Base-by-base conservation (phyloP, 2,888 invertebrate genomes). In the Leptinotarsa peninsularis region DNA sequence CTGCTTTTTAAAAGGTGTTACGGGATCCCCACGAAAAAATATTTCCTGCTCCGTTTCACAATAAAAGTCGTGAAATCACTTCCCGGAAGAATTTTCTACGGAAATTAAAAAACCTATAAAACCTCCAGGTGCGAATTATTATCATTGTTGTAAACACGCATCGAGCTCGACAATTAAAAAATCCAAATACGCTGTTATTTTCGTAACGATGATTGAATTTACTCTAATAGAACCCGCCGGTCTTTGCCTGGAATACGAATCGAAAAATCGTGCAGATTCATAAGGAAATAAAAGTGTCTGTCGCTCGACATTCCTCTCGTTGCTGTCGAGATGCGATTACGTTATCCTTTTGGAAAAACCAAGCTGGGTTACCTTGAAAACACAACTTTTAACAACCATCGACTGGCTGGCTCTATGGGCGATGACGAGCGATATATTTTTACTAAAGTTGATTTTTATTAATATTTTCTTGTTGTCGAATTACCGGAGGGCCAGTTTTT, bases 281-380 rank as follows among this genome's bases (percentile, higher is more conserved):
- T 58, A 71, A 72, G 73, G 73, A 78, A 78, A 76, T 72, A 74
- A 72, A 43, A 43, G 66, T 15, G 58, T 21, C 58, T 71, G 66
- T 21, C 67, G 75, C 71, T 60, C 75, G 74, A 74, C 79, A 79
- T 76, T 76, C 77, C 67, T 75, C 63, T 72, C 67, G 54, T 33
- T 21, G 43, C 15, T 70, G 75, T 58, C 72, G 76, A 79, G 79
- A 72, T 74, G 73, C 52, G 80, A 79, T 82, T 82, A 82, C 82
- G 82, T 82, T 75, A 81, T 81, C 73, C 79, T 81, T 81, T 81
- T 81, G 81, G 82, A 76, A 83, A 83, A 83, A 82, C 81, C 81
- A 76, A 81, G 66, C 82, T 77, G 72, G 79, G 73, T 74, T 75
- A 74, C 79, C 79, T 79, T 79, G 79, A 76, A 75, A 72, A 67